These are phyloP conservation scores for Cecropterus lyciades DNA, from an alignment of 1,140 invertebrate genomes.

Conservation along the genomic window DNA sequence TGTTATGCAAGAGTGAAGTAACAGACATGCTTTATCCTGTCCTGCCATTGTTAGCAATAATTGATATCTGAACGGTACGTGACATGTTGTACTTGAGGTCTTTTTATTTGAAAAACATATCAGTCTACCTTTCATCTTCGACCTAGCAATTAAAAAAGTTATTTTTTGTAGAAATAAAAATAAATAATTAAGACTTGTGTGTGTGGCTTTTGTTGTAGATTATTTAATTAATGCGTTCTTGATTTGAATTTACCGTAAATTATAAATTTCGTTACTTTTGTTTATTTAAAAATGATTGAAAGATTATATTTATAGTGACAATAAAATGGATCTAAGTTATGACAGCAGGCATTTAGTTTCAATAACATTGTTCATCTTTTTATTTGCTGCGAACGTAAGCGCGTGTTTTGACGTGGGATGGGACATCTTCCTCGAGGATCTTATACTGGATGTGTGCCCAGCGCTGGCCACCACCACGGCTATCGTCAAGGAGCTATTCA, in stretches of 20 bases:
- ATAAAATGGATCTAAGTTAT: conserved; percentile 16
- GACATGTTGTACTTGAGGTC: conserved; percentile 54
- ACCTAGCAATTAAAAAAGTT: not conserved
- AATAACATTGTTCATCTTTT: conserved; percentile 38
- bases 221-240: too few species aligned
- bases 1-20: conserved; percentile 10
- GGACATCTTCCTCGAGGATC: conserved; percentile 62
- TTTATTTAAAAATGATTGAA: not conserved
- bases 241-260: too few species aligned
- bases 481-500: conserved; percentile 58
- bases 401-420: conserved; percentile 57
- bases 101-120: conserved; percentile 18
- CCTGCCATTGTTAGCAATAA: not conserved
- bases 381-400: conserved; percentile 50
- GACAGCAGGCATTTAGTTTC: not conserved
- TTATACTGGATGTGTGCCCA: conserved; percentile 61
- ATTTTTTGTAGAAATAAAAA: too few species aligned
- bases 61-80: conserved; percentile 46
- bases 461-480: conserved; percentile 55
- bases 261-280: not conserved
- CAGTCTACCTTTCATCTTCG: conserved; percentile 8
- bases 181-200: too few species aligned
- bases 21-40: conserved; percentile 19
- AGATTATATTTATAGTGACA: not conserved
- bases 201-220: too few species aligned